These are phyloP conservation scores for Odontocolon sp. DNA, from an alignment of 2,888 invertebrate species.

Conservation along the genomic window DNA sequence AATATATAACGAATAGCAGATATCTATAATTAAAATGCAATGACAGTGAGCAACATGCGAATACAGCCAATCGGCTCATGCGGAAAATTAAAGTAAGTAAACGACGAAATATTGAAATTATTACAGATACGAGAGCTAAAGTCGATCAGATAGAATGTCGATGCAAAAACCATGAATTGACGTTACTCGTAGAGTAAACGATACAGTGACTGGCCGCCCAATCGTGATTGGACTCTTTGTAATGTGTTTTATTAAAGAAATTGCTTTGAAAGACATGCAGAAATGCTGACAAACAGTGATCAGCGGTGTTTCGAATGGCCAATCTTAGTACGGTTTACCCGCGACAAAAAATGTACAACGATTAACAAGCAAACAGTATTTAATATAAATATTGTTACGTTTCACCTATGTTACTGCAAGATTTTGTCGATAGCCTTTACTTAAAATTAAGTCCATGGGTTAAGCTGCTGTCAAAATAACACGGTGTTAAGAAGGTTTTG, in stretches of 20 bases:
- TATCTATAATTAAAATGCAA: not conserved
- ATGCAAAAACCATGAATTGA: too few species aligned
- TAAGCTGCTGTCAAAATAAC: constrained; percentile 80
- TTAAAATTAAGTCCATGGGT: constrained; percentile 79
- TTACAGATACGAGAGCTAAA: not conserved
- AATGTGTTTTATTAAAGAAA: too few species aligned
- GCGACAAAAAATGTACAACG: constrained; percentile 58
- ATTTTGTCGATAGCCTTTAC: constrained; percentile 77
- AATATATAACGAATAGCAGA: not conserved
- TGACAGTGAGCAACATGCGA: constrained; percentile 8
- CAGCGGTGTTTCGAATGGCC: too few species aligned
- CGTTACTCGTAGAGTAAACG: too few species aligned
- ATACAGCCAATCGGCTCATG: constrained; percentile 20
- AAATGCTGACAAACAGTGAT: constrained; percentile 19
- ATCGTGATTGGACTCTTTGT: too few species aligned
- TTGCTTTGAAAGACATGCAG: not conserved
- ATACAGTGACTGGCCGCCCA: too few species aligned
- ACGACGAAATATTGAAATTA: not conserved
- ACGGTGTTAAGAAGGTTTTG: constrained; percentile 70
- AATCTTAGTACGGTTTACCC: too few species aligned
- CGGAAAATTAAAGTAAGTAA: constrained; percentile 1
- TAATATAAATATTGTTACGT: constrained; percentile 69
- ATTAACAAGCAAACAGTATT: constrained; percentile 67
- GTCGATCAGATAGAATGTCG: not conserved
- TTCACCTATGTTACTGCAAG: constrained; percentile 80